Conservation (phyloP, 2,797 vertebrate genomes). For the Bradypodion ventrale region DNA sequence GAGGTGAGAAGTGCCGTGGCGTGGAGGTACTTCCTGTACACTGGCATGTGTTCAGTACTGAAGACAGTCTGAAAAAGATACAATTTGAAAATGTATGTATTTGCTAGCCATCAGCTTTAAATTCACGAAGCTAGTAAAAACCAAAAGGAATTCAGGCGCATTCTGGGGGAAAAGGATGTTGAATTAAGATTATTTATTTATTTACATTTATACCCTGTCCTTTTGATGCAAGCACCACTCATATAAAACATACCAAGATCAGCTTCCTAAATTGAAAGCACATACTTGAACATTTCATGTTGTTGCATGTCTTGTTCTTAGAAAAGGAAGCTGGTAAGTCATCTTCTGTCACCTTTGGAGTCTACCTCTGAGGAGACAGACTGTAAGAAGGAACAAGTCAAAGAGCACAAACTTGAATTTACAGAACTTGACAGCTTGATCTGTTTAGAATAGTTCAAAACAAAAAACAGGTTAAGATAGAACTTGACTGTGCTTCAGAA, state of each 20-base stretch:
- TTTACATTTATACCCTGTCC: no score
- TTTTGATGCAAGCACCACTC: no score
- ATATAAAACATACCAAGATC: no score
- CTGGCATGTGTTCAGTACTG: slow-evolving; percentile 69
- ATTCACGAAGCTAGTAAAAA: not conserved
- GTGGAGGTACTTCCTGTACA: slow-evolving; percentile 83
- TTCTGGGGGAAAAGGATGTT: not conserved
- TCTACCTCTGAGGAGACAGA: no score
- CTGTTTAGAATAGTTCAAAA: not conserved
- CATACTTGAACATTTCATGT: not conserved
- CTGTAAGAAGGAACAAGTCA: not conserved
- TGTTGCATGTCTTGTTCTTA: not conserved
- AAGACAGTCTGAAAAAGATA: slow-evolving; percentile 31
- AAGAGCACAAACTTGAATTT: not conserved
- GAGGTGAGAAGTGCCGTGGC: slow-evolving; percentile 69
- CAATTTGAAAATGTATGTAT: not conserved
- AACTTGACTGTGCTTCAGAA: not conserved
- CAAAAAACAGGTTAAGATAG: not conserved
- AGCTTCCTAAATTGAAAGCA: not conserved
- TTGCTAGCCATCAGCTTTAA: not conserved
- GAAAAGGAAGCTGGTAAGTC: not conserved
- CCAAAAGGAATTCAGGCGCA: not conserved
- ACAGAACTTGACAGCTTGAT: not conserved
- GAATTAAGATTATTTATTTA: no score
- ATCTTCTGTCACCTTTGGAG: not conserved